A percentile compares a stretch with the other conserved stretches of the same genome.
phyloP scores from a whole-genome alignment of 2,113 vertebrate species.

The Suricata suricatta region DNA sequence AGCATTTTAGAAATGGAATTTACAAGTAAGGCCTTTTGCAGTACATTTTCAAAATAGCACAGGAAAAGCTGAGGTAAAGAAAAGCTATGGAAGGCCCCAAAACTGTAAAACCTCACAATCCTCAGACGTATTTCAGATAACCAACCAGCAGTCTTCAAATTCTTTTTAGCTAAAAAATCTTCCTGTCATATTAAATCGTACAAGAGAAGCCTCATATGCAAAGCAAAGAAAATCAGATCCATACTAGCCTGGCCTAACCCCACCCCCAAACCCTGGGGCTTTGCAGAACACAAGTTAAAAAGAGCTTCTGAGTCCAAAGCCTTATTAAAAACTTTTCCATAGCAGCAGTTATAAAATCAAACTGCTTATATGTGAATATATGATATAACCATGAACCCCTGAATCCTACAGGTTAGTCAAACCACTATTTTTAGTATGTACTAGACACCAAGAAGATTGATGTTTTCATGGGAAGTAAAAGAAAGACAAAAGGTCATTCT shows the following conservation, averaged over 20 bases:
- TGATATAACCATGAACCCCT: background rate
- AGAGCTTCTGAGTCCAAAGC: conserved; percentile 10
- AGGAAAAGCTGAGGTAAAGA: background rate
- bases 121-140: background rate
- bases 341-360: background rate
- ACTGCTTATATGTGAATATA: background rate
- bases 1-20: background rate
- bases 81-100: background rate
- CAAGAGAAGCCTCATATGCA: background rate
- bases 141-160: background rate
- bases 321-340: background rate
- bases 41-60: background rate
- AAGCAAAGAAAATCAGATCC: conserved; percentile 23
- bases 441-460: background rate
- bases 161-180: background rate
- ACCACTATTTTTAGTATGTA: background rate
- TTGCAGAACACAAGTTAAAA: background rate
- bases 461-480: background rate
- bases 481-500: background rate
- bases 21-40: background rate
- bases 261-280: background rate
- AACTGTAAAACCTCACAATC: background rate
- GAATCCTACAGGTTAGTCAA: background rate
- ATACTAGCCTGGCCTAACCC: background rate
- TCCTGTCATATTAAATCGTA: background rate